A percentile compares a stretch with the other conserved stretches of the same genome.
phyloP scores from a whole-genome alignment of 2,113 vertebrate genomes.

The Crocuta crocuta region DNA sequence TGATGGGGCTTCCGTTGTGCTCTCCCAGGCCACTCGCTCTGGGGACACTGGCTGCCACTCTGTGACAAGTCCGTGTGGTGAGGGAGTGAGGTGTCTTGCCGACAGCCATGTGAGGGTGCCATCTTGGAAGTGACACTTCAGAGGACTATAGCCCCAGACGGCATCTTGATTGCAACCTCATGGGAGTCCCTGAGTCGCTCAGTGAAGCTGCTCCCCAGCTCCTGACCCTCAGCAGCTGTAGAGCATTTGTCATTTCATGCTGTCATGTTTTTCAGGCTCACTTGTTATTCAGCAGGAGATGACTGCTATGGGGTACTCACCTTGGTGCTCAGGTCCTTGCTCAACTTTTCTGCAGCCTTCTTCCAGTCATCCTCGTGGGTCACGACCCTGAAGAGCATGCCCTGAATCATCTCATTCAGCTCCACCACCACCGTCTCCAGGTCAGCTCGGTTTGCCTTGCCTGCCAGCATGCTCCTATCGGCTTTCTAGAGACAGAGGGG shows the following conservation, averaged over 20 bases:
- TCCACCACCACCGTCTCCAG: constrained; percentile 70
- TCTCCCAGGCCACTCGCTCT: not conserved
- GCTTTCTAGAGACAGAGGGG: constrained; percentile 82
- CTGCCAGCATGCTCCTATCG: constrained; percentile 68
- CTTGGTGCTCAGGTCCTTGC: constrained; percentile 77
- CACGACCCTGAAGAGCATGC: constrained; percentile 78
- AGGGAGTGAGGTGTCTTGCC: not conserved
- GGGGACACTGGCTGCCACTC: not conserved
- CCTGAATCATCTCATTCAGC: constrained; percentile 80
- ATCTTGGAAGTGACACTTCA: not conserved
- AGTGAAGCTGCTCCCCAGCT: not conserved
- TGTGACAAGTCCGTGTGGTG: not conserved
- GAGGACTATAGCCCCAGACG: not conserved
- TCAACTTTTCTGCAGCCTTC: constrained; percentile 77
- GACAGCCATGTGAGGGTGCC: not conserved
- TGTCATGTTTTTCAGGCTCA: not conserved
- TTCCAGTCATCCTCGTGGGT: constrained; percentile 79
- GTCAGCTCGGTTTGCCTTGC: constrained; percentile 76
- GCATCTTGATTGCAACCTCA: too few relatives aligned
- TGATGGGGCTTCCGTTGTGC: not conserved
- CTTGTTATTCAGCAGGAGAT: rapidly evolving
- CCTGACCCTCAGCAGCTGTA: not conserved
- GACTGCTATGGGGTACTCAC: not conserved
- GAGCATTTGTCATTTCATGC: not conserved
- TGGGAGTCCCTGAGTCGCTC: not conserved